Evolutionary conservation across 2,797 vertebrate species (phyloP).

Genomic region (Xyrichtys novacula): DNA sequence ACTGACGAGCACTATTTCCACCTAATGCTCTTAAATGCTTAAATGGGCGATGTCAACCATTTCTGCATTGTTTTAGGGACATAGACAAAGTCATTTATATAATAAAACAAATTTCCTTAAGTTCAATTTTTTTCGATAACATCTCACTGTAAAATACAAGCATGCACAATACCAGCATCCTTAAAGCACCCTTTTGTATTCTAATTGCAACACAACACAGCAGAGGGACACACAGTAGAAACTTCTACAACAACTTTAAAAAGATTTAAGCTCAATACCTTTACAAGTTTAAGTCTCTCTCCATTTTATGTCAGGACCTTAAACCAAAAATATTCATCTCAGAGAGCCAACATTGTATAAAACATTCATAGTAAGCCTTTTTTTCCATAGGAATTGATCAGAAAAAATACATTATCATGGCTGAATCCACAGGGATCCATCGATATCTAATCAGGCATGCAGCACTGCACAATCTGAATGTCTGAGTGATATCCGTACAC

Average conservation of each 20-base stretch:
- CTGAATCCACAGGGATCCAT: constrained; percentile 37
- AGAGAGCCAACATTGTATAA: background rate
- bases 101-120: no score
- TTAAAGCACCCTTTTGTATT: no score
- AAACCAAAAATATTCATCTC: background rate
- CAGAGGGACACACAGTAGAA: background rate
- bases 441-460: constrained; percentile 43
- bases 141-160: no score
- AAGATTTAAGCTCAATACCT: background rate
- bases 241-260: background rate
- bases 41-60: no score
- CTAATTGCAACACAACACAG: constrained; percentile 1
- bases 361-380: background rate
- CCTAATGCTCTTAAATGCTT: no score
- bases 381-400: constrained; percentile 3
- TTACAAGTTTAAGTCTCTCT: background rate
- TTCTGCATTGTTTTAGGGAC: no score
- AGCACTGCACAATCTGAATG: constrained; percentile 28
- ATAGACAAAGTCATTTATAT: no score
- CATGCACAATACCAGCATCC: no score
- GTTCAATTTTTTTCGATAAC: no score
- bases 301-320: background rate
- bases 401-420: constrained; percentile 24
- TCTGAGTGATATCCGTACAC: constrained; percentile 39
- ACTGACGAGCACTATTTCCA: no score